Conservation (phyloP, 2,797 vertebrate genomes). For the Knipowitschia caucasica region DNA sequence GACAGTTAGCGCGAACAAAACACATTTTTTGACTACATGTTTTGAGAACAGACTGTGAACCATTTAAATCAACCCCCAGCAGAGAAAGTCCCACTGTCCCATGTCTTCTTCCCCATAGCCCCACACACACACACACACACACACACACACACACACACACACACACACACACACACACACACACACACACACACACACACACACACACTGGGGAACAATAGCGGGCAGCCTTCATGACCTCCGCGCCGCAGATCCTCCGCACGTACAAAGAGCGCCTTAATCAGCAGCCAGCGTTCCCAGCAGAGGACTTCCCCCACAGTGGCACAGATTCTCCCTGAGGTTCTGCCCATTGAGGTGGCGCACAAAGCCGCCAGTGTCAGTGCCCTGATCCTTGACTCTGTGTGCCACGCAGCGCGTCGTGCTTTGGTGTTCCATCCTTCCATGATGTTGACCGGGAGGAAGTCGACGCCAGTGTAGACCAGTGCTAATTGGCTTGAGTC, state of each 20-base stretch:
- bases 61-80: too few species aligned
- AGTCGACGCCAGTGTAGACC: too few species aligned
- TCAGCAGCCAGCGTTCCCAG: conserved; percentile 77
- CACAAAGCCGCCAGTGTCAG: conserved; percentile 79
- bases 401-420: conserved; percentile 45
- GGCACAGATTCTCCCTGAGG: conserved; percentile 69
- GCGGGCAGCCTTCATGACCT: conserved; percentile 75
- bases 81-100: too few species aligned
- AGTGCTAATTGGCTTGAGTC: too few species aligned
- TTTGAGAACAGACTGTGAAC: too few species aligned
- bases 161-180: too few species aligned
- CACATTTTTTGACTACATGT: too few species aligned
- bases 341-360: conserved; percentile 70
- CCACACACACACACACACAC: too few species aligned
- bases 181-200: too few species aligned
- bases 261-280: conserved; percentile 78
- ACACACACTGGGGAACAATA: conserved; percentile 72
- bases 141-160: too few species aligned
- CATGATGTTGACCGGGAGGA: not conserved
- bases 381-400: conserved; percentile 66
- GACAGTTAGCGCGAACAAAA: too few species aligned
- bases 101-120: too few species aligned
- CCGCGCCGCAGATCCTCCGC: conserved; percentile 72
- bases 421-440: conserved; percentile 51
- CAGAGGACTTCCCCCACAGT: conserved; percentile 72